Evolutionary conservation across 2,797 vertebrate species (phyloP).

Genomic region (Podargus strigoides): DNA sequence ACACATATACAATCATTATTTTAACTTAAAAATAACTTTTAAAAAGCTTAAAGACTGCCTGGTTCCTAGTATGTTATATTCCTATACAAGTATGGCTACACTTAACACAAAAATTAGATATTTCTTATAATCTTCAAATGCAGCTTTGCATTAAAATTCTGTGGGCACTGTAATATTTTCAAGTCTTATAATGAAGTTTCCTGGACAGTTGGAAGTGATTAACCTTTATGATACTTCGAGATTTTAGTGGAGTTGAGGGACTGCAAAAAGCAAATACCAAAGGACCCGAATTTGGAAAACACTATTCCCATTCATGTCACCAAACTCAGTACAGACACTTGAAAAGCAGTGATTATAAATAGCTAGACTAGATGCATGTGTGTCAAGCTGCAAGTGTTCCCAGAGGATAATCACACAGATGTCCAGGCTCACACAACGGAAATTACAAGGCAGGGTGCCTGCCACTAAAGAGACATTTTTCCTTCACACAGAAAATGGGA

Average conservation of each 20-base stretch:
- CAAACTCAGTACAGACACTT: slow-evolving; percentile 43
- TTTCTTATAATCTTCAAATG: background rate
- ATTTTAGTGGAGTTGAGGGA: background rate
- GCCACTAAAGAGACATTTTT: slow-evolving; percentile 54
- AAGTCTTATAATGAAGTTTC: slow-evolving; percentile 17
- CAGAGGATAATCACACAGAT: slow-evolving; percentile 60
- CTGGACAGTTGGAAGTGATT: slow-evolving; percentile 50
- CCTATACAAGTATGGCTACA: background rate
- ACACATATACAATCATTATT: background rate
- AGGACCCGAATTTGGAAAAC: slow-evolving; percentile 33
- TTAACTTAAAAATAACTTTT: background rate
- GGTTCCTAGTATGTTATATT: background rate
- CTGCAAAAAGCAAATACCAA: slow-evolving; percentile 31
- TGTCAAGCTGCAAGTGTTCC: slow-evolving; percentile 52
- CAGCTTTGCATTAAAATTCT: background rate
- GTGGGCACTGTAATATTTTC: background rate
- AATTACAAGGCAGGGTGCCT: slow-evolving; percentile 60
- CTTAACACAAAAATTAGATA: background rate
- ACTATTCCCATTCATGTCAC: slow-evolving; percentile 57
- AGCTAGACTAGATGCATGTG: slow-evolving; percentile 36
- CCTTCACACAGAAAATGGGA: slow-evolving; percentile 54
- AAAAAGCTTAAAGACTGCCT: background rate
- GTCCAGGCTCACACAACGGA: slow-evolving; percentile 61
- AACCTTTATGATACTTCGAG: slow-evolving; percentile 9
- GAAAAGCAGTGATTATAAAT: slow-evolving; percentile 62